Conservation (phyloP, 2,113 vertebrate genomes). For the Phalacrocorax aristotelis region DNA sequence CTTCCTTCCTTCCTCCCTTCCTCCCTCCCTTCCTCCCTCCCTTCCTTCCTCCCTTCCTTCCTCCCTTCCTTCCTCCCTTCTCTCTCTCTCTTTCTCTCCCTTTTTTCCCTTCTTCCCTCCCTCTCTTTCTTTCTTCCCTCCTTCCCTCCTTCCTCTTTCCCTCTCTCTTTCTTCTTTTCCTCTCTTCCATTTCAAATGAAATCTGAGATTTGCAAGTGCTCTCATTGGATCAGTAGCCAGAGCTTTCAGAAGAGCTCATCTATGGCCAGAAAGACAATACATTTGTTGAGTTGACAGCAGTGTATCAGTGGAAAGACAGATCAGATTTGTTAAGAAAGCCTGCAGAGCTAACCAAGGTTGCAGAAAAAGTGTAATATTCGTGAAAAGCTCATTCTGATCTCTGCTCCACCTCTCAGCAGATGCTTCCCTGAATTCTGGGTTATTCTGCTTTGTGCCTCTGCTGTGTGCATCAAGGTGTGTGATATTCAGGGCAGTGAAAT, state of each 20-base stretch:
- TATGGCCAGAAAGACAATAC: neutral
- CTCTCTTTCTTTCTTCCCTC: rapidly evolving
- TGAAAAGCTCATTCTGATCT: neutral
- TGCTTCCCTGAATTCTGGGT: neutral
- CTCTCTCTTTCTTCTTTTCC: rapidly evolving
- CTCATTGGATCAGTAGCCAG: neutral
- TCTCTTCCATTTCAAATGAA: neutral
- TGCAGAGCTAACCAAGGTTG: neutral
- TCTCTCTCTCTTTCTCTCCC: no score
- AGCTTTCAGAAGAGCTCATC: neutral
- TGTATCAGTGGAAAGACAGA: neutral
- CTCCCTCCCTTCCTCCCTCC: rapidly evolving
- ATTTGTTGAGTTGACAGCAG: neutral
- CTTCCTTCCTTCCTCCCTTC: no score
- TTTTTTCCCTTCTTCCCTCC: neutral
- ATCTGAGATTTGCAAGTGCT: neutral
- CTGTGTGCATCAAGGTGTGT: neutral
- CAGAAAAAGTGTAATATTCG: neutral
- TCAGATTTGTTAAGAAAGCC: neutral
- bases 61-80: neutral
- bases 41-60: no score
- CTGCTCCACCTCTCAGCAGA: neutral
- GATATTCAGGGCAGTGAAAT: neutral
- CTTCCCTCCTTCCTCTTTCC: rapidly evolving
- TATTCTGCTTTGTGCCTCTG: neutral